These are phyloP conservation scores for Cheilosia grossa DNA, from an alignment of 2,888 invertebrate species.

Conservation along the genomic window DNA sequence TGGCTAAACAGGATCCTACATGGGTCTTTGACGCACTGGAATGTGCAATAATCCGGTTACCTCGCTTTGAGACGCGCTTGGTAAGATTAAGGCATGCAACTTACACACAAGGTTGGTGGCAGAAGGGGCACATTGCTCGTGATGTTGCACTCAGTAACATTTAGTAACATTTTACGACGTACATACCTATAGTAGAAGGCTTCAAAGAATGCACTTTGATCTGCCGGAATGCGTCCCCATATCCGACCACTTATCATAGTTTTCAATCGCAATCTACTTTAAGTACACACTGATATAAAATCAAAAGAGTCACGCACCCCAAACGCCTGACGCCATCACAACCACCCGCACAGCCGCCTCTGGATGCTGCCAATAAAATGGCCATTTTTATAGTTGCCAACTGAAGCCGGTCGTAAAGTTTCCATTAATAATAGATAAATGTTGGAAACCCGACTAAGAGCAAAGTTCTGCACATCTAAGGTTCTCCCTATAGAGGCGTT, in stretches of 20 bases:
- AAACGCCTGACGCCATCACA: background rate
- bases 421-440: slow-evolving; percentile 75
- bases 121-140: no score
- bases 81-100: no score
- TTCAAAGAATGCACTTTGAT: background rate
- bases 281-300: slow-evolving; percentile 41
- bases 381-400: slow-evolving; percentile 63
- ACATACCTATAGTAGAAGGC: no score
- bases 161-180: background rate
- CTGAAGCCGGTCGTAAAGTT: slow-evolving; percentile 67
- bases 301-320: slow-evolving; percentile 24
- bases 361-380: slow-evolving; percentile 52
- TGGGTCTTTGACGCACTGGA: no score
- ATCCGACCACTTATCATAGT: slow-evolving; percentile 5
- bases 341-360: slow-evolving; percentile 16
- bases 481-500: slow-evolving; percentile 11
- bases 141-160: no score
- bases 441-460: slow-evolving; percentile 56
- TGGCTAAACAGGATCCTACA: no score
- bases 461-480: slow-evolving; percentile 43
- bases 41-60: no score
- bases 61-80: no score
- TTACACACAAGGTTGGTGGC: no score
- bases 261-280: slow-evolving; percentile 29
- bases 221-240: slow-evolving; percentile 10